These are phyloP conservation scores for Cisticola juncidis DNA, from an alignment of 2,113 vertebrate species.

Conservation along the genomic window DNA sequence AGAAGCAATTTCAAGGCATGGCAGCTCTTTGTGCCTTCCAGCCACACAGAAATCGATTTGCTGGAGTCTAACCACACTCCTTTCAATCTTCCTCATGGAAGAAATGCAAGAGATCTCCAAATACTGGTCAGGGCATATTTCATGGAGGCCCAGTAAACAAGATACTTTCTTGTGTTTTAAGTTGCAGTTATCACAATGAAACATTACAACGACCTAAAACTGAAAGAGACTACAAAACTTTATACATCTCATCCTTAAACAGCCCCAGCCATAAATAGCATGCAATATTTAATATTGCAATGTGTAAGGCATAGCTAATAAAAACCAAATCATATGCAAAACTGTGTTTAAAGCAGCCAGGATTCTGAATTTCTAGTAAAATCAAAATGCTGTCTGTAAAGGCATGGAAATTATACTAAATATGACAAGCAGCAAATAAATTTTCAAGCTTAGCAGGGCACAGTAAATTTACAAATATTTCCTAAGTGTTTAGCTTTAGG, in stretches of 20 bases:
- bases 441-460: neutral
- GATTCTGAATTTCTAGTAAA: neutral
- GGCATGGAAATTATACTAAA: neutral
- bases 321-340: neutral
- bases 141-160: neutral
- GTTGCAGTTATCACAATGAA: neutral
- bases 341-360: neutral
- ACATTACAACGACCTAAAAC: neutral
- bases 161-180: neutral
- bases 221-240: neutral
- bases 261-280: neutral
- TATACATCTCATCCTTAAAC: neutral
- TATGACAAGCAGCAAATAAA: neutral
- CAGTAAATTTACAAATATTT: neutral
- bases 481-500: neutral
- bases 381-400: neutral
- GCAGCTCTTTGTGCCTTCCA: neutral
- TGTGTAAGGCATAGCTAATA: neutral
- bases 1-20: neutral
- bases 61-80: neutral
- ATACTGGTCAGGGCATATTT: neutral
- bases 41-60: neutral
- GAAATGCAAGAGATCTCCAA: neutral
- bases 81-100: neutral
- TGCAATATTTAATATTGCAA: neutral